These are phyloP conservation scores for Eueides isabella DNA, from an alignment of 1,140 invertebrate genomes.

Conservation along the genomic window DNA sequence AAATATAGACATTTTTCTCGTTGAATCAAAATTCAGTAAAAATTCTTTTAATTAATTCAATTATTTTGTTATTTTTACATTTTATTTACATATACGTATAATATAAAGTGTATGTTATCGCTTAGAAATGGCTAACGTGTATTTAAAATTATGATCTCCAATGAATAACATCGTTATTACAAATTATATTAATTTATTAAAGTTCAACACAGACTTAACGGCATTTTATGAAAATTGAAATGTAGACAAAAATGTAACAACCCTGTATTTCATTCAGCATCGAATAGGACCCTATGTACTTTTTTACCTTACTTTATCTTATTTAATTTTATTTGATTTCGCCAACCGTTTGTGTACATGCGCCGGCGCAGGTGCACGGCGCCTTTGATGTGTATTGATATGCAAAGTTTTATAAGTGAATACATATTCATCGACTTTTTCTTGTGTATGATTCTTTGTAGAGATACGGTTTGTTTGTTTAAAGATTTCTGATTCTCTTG, in stretches of 20 bases:
- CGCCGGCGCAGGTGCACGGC: slow-evolving; percentile 55
- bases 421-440: slow-evolving; percentile 53
- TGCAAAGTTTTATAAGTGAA: slow-evolving; percentile 64
- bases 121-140: no score
- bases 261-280: slow-evolving; percentile 38
- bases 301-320: slow-evolving; percentile 43
- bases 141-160: no score
- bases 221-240: neutral
- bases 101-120: no score
- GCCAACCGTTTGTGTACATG: slow-evolving; percentile 57
- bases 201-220: neutral
- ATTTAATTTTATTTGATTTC: slow-evolving; percentile 53
- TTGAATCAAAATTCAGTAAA: no score
- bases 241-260: neutral
- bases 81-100: no score
- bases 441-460: slow-evolving; percentile 30
- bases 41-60: no score
- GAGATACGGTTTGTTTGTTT: slow-evolving; percentile 33
- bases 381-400: slow-evolving; percentile 74
- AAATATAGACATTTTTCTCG: no score
- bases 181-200: no score
- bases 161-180: no score
- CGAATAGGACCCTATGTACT: slow-evolving; percentile 48
- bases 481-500: slow-evolving; percentile 23
- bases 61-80: no score